Evolutionary conservation across 2,888 invertebrate genomes (phyloP).

Genomic region (Orthonychiurus folsomi): DNA sequence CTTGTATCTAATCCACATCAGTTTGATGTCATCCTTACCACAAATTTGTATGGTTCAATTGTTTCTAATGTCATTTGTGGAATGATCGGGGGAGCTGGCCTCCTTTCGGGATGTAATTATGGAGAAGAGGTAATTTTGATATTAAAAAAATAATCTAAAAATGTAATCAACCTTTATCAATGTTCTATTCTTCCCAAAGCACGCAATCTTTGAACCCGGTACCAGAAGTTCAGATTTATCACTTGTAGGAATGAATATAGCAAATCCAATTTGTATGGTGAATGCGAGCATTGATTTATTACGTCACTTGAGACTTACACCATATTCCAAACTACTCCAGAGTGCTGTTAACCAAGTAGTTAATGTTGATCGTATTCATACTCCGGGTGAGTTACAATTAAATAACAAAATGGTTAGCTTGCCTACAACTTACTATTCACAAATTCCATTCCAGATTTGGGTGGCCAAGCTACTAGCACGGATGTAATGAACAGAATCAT

Average conservation of each 20-base stretch:
- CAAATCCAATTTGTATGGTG: slow-evolving; percentile 94
- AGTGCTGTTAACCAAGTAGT: slow-evolving; percentile 71
- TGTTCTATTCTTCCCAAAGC: slow-evolving; percentile 47
- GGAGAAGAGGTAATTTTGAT: slow-evolving; percentile 52
- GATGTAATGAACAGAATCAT: slow-evolving; percentile 76
- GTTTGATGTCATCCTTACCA: slow-evolving; percentile 95
- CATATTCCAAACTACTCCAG: slow-evolving; percentile 68
- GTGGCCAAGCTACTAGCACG: slow-evolving; percentile 67
- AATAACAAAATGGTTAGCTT: too few species aligned
- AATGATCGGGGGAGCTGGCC: slow-evolving; percentile 90
- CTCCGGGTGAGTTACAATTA: slow-evolving; percentile 54
- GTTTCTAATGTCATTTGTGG: slow-evolving; percentile 93
- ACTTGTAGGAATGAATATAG: slow-evolving; percentile 91
- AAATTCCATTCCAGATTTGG: slow-evolving; percentile 56
- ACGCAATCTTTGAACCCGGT: slow-evolving; percentile 85
- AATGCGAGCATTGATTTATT: slow-evolving; percentile 91
- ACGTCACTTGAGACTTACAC: slow-evolving; percentile 73
- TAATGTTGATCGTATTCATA: slow-evolving; percentile 60
- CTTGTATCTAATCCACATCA: slow-evolving; percentile 84
- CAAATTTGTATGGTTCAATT: slow-evolving; percentile 94
- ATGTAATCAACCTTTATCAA: neutral
- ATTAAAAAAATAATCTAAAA: slow-evolving; percentile 1
- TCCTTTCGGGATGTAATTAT: slow-evolving; percentile 86
- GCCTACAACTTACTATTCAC: too few species aligned
- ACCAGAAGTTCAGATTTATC: slow-evolving; percentile 89